Conservation (phyloP, 2,888 invertebrate species). For the Mayetiola destructor region DNA sequence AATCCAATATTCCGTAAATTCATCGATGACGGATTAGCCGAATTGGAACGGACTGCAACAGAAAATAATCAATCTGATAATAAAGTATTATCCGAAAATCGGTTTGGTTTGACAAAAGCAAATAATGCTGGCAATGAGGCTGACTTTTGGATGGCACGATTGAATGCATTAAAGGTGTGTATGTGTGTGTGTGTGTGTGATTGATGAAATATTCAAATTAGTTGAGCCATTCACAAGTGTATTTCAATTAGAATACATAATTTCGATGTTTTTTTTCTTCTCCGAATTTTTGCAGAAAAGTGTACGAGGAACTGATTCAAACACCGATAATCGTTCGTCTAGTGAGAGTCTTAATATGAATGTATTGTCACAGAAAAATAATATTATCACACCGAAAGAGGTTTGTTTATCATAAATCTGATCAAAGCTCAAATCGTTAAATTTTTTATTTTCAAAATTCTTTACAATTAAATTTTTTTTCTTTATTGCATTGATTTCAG, state of each 20-base stretch:
- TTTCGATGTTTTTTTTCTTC: not conserved
- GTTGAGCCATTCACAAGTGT: not conserved
- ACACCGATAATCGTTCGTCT: not conserved
- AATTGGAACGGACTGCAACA: constrained; percentile 26
- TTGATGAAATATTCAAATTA: constrained; percentile 11
- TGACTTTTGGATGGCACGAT: constrained; percentile 34
- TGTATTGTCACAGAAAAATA: constrained; percentile 25
- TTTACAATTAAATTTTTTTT: not conserved
- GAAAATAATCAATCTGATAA: constrained; percentile 5
- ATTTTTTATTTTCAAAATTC: not conserved
- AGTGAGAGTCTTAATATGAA: constrained; percentile 4
- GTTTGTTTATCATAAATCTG: constrained; percentile 24
- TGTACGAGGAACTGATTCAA: not conserved
- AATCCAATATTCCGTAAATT: constrained; percentile 34
- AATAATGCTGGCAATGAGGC: constrained; percentile 24
- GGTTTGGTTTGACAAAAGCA: not conserved
- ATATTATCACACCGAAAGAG: constrained; percentile 30
- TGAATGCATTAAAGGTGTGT: constrained; percentile 29
- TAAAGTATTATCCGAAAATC: constrained; percentile 10
- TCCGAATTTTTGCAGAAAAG: not conserved
- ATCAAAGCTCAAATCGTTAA: not conserved
- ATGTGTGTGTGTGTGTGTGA: no score
- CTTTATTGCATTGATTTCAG: not conserved
- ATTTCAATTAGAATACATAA: not conserved
- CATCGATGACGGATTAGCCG: constrained; percentile 34